Evolutionary conservation across 2,888 invertebrate species (phyloP).

Genomic region (Lasioglossum malachurum): DNA sequence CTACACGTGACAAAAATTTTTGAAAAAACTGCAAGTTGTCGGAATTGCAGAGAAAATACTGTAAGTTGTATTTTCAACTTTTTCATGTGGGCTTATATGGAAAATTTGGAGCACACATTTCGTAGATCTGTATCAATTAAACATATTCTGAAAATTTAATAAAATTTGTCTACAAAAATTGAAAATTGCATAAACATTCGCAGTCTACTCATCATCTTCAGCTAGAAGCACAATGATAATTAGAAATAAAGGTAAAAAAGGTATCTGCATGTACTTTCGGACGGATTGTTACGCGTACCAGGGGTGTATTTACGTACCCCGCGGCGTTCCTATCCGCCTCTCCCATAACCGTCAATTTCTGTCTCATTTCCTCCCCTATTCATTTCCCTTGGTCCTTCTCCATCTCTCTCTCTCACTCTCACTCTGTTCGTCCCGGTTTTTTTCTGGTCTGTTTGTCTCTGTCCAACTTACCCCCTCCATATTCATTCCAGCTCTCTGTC

Average conservation of each 20-base stretch:
- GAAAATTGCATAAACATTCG: too few species aligned
- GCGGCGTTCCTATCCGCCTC: slow-evolving; percentile 38
- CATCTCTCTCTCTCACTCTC: background rate
- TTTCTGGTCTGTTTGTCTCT: background rate
- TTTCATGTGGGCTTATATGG: too few species aligned
- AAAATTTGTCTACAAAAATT: too few species aligned
- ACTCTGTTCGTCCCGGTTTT: slow-evolving; percentile 2
- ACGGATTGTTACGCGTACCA: slow-evolving; percentile 49
- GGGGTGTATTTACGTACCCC: slow-evolving; percentile 61
- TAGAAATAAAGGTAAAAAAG: too few species aligned
- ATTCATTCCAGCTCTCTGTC: background rate
- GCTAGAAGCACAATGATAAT: background rate
- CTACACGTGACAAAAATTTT: too few species aligned
- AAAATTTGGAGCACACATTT: too few species aligned
- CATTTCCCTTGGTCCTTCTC: slow-evolving; percentile 7
- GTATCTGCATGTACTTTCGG: too few species aligned
- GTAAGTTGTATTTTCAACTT: too few species aligned
- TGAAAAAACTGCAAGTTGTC: too few species aligned
- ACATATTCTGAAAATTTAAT: too few species aligned
- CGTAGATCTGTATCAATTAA: too few species aligned
- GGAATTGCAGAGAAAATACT: too few species aligned
- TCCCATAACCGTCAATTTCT: background rate
- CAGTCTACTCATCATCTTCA: background rate
- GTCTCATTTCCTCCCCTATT: slow-evolving; percentile 23
- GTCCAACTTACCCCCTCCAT: background rate